Conservation (phyloP, 2,797 vertebrate species). For the Galagoides demidoff region DNA sequence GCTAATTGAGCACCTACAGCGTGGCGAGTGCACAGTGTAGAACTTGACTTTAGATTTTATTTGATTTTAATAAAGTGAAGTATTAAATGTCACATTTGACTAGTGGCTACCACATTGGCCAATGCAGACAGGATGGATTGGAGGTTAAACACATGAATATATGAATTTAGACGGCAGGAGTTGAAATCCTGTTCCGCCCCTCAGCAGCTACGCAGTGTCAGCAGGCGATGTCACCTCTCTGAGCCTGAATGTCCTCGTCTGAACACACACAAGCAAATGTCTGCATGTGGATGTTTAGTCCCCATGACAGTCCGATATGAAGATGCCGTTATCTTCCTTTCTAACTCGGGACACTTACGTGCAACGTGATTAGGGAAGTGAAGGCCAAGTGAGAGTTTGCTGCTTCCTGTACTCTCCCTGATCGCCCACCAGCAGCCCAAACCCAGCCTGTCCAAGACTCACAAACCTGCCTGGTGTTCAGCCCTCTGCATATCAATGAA, state of each 20-base stretch:
- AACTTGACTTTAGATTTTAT: background rate
- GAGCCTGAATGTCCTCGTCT: background rate
- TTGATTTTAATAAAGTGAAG: background rate
- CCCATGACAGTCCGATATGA: background rate
- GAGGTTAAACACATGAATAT: too few relatives aligned
- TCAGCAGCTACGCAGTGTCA: background rate
- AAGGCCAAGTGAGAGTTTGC: background rate
- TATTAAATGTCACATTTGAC: background rate
- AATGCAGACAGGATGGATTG: background rate
- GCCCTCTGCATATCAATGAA: background rate
- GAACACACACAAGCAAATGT: too few relatives aligned
- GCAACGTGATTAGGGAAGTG: background rate
- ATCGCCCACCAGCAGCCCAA: background rate
- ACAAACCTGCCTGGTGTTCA: too few relatives aligned
- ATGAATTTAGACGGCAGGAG: background rate
- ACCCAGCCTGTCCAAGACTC: background rate
- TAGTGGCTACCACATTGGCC: background rate
- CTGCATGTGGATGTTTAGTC: background rate
- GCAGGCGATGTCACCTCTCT: background rate
- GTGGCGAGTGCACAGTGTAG: rapidly evolving
- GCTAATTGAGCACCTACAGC: background rate
- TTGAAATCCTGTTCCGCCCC: background rate
- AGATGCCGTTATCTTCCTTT: background rate
- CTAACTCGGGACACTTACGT: background rate
- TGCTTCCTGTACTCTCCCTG: background rate